phyloP scores from a whole-genome alignment of 2,797 vertebrate genomes.

The Odontamblyopus lacepedii region DNA sequence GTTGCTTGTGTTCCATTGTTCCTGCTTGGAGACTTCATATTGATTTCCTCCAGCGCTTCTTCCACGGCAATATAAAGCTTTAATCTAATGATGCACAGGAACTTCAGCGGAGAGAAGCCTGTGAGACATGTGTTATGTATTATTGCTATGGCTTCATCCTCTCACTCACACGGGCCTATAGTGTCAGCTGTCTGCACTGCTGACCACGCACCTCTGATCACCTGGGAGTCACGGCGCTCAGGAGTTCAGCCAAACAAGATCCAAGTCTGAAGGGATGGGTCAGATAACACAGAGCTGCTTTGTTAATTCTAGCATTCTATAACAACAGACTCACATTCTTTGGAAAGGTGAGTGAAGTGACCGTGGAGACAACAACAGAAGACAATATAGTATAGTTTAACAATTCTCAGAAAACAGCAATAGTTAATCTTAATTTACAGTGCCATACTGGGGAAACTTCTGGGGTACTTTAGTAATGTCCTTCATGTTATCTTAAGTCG shows the following conservation, averaged over 20 bases:
- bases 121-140: conserved; percentile 61
- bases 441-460: no score
- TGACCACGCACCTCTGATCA: conserved; percentile 62
- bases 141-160: conserved; percentile 59
- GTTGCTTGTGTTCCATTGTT: conserved; percentile 59
- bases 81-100: conserved; percentile 68
- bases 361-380: no score
- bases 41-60: conserved; percentile 60
- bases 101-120: conserved; percentile 57
- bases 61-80: conserved; percentile 70
- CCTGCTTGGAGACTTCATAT: conserved; percentile 58
- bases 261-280: conserved; percentile 10
- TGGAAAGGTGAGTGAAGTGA: neutral
- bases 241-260: conserved; percentile 18
- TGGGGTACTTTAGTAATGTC: no score
- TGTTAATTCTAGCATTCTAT: neutral
- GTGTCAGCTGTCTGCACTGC: conserved; percentile 57
- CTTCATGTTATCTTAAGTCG: no score
- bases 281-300: conserved; percentile 8
- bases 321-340: neutral
- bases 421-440: no score
- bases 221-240: conserved; percentile 31
- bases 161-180: conserved; percentile 47
- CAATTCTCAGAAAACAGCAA: no score
- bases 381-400: no score